A percentile compares a stretch with the other conserved stretches of the same genome.
These are phyloP conservation scores for Papilio glaucus DNA, from an alignment of 1,140 invertebrate species.

Conservation along the genomic window DNA sequence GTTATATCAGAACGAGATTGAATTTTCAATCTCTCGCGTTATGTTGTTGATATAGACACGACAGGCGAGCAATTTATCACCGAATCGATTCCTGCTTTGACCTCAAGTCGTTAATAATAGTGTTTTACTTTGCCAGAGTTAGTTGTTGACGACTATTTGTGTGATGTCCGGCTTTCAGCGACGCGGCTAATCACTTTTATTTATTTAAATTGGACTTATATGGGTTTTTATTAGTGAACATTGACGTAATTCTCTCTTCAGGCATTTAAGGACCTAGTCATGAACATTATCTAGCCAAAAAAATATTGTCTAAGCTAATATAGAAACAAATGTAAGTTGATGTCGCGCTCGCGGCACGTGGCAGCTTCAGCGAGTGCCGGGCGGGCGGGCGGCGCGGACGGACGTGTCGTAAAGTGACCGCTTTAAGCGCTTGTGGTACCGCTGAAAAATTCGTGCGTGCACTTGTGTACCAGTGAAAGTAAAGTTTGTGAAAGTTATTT, in stretches of 20 bases:
- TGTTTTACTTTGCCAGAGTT: neutral
- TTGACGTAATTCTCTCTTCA: too few relatives aligned
- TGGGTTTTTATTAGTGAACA: neutral
- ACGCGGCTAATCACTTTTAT: neutral
- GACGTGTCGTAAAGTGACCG: neutral
- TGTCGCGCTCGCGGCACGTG: neutral
- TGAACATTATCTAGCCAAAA: neutral
- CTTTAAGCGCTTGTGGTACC: neutral
- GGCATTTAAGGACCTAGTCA: too few relatives aligned
- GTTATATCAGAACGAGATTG: neutral
- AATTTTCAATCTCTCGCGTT: too few relatives aligned
- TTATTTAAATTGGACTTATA: neutral
- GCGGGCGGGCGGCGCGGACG: slow-evolving; percentile 18
- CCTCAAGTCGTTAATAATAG: neutral
- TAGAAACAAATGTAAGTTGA: neutral
- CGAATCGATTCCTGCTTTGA: slow-evolving; percentile 5
- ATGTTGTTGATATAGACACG: too few relatives aligned
- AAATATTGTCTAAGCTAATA: neutral
- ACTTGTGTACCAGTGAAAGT: too few relatives aligned
- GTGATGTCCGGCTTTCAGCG: neutral
- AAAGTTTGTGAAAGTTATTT: too few relatives aligned
- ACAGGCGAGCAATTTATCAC: neutral
- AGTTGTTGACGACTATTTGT: neutral
- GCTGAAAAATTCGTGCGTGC: neutral
- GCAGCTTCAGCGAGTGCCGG: neutral